Evolutionary conservation across 2,797 vertebrate genomes (phyloP), one percentile per base, ranked within the genome.

Genomic region (Echiichthys vipera): DNA sequence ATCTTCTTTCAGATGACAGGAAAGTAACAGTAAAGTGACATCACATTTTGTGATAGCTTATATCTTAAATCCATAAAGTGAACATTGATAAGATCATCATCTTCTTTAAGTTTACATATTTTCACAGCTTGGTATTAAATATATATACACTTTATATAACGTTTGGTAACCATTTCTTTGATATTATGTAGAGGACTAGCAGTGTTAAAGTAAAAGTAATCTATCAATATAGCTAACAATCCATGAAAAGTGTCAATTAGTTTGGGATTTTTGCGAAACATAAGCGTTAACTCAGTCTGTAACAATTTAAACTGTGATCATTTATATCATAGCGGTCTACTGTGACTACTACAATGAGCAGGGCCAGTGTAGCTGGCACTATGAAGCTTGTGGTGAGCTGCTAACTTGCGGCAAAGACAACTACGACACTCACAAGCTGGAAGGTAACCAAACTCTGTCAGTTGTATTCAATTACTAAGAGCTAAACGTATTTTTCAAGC

Each of bases 271-370:
- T 30, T 45, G 5, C 3, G 13, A 51, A 53, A 62, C 10, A 45
- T 47, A 29, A 24, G 27, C 18, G 15, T 4, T 14, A 53, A 20
- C 1, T 13, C 1, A 24, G 3, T 29, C 1, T 69, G 8, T 46
- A 20, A 25, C 27, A 17, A 14, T 22, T 56, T 49, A 56, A 49
- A 20, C 5, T 65, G 5, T 59, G 4, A 29, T 57, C 0, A 22
- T 59, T 68, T 55, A n/a, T 57, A 54, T 67, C 62, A 8, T 32
- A 96, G 96, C 96, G 5, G 94, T 96, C 43, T 96, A 94, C 85
- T 96, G 96, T 85, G 96, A 96, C 85, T 96, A 95, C 81, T 96
- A 96, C 85, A 96, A 96, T 6, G 84, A 91, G 25, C 81, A 89
- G 36, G 90, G 90, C 2, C 86, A 94, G 65, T 94, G 74, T 58